Evolutionary conservation across 2,888 invertebrate species (phyloP).

Genomic region (Chrysolina haemoptera): DNA sequence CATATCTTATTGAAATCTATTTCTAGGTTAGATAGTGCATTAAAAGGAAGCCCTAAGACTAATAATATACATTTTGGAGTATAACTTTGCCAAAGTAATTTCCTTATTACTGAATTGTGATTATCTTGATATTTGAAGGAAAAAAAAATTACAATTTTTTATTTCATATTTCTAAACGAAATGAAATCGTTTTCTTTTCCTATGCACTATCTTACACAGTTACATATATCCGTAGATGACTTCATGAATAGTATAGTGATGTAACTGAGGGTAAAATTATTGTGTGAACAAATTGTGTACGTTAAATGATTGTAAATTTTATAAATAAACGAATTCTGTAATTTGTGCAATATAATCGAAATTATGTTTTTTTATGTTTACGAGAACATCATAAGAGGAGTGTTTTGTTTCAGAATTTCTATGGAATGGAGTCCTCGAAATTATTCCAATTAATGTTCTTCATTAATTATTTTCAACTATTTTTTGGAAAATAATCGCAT

Average conservation of each 20-base stretch:
- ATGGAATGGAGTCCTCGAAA: conserved; percentile 22
- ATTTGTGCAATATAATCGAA: conserved; percentile 37
- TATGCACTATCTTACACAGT: conserved; percentile 1
- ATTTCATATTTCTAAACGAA: too few relatives aligned
- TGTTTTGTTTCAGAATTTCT: conserved; percentile 25
- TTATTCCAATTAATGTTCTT: background rate
- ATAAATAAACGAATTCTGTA: conserved; percentile 46
- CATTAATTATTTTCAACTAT: too few relatives aligned
- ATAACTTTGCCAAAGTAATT: too few relatives aligned
- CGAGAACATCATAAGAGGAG: too few relatives aligned
- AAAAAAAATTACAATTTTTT: too few relatives aligned
- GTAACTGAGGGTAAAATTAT: conserved; percentile 24
- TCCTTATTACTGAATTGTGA: too few relatives aligned
- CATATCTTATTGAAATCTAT: conserved; percentile 5
- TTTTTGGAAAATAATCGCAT: too few relatives aligned
- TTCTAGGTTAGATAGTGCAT: conserved; percentile 8
- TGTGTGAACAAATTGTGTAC: conserved; percentile 45
- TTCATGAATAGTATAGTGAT: conserved; percentile 18
- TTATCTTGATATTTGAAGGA: too few relatives aligned
- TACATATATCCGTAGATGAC: conserved; percentile 5
- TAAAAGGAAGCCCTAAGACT: background rate
- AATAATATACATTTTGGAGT: background rate
- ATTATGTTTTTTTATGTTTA: too few relatives aligned
- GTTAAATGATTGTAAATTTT: conserved; percentile 55
- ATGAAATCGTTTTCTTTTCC: background rate